Evolutionary conservation across 37 sponge, comb jelly and placozoan genomes (phyloP).

Genomic region (Hexactinellida sp.): DNA sequence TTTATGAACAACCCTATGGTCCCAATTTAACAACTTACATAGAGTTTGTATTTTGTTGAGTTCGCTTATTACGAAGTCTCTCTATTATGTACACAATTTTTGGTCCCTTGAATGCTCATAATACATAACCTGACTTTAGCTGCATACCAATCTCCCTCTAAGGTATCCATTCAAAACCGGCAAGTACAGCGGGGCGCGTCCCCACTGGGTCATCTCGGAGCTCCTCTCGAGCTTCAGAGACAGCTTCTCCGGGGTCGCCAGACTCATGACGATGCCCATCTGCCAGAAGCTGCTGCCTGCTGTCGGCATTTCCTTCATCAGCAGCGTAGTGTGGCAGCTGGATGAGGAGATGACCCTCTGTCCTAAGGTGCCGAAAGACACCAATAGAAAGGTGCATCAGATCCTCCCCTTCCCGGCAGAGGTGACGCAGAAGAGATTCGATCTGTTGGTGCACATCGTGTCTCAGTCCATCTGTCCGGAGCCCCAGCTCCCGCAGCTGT

Average conservation of each 20-base stretch:
- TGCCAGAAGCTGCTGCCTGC: neutral
- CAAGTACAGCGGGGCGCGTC: neutral
- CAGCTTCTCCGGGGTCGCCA: neutral
- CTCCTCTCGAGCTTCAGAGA: neutral
- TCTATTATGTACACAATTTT: too few species aligned
- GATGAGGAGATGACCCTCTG: neutral
- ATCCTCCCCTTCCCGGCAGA: neutral
- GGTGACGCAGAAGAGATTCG: neutral
- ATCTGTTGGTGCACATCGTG: neutral
- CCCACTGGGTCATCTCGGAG: neutral
- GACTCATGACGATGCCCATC: neutral
- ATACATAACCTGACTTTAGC: too few species aligned
- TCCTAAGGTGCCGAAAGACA: neutral
- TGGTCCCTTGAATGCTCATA: too few species aligned
- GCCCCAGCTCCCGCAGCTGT: neutral
- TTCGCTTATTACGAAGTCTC: too few species aligned
- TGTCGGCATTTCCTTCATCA: neutral
- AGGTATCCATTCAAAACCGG: conserved; percentile 2
- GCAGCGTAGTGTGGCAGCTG: neutral
- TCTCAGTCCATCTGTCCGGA: neutral
- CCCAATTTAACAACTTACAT: too few species aligned
- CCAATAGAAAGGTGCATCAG: neutral
- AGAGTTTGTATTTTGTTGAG: too few species aligned
- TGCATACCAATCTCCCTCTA: too few species aligned
- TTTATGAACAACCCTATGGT: too few species aligned